These are phyloP conservation scores for Drosophila varians DNA, from an alignment of 1,140 invertebrate genomes.

Conservation along the genomic window DNA sequence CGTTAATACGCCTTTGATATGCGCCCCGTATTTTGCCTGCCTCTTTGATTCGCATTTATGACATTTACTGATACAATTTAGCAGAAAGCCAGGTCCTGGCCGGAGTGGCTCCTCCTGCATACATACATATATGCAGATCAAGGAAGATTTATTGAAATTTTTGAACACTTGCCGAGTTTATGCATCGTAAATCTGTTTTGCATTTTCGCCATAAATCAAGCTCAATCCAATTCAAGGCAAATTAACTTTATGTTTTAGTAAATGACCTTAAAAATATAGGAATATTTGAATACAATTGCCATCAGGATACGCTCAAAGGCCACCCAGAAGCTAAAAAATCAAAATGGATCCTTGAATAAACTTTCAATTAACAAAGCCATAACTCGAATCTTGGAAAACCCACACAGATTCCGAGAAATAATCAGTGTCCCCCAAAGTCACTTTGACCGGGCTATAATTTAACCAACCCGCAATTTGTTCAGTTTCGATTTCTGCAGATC, in stretches of 20 bases:
- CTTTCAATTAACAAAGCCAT: slow-evolving; percentile 36
- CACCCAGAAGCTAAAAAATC: too few relatives aligned
- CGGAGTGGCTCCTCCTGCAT: slow-evolving; percentile 12
- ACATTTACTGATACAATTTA: slow-evolving; percentile 74
- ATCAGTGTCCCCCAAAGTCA: slow-evolving; percentile 12
- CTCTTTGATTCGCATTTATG: slow-evolving; percentile 62
- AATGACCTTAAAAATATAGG: not conserved
- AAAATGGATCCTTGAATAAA: slow-evolving; percentile 15
- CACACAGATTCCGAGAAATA: not conserved
- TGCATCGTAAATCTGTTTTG: slow-evolving; percentile 57
- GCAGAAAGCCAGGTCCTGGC: slow-evolving; percentile 24
- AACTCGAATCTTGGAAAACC: slow-evolving; percentile 6
- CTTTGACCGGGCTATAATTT: slow-evolving; percentile 53
- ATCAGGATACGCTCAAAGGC: too few relatives aligned
- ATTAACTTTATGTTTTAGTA: not conserved
- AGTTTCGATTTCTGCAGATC: slow-evolving; percentile 48
- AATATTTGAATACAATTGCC: too few relatives aligned
- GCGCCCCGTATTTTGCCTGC: slow-evolving; percentile 14
- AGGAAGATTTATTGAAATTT: slow-evolving; percentile 67
- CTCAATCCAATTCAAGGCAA: slow-evolving; percentile 2
- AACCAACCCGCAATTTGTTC: slow-evolving; percentile 45
- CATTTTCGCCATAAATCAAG: slow-evolving; percentile 39
- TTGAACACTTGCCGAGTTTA: slow-evolving; percentile 37
- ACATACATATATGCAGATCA: slow-evolving; percentile 71
- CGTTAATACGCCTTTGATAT: slow-evolving; percentile 68